These are phyloP conservation scores for Artibeus jamaicensis DNA, from an alignment of 2,797 vertebrate species.

Conservation along the genomic window DNA sequence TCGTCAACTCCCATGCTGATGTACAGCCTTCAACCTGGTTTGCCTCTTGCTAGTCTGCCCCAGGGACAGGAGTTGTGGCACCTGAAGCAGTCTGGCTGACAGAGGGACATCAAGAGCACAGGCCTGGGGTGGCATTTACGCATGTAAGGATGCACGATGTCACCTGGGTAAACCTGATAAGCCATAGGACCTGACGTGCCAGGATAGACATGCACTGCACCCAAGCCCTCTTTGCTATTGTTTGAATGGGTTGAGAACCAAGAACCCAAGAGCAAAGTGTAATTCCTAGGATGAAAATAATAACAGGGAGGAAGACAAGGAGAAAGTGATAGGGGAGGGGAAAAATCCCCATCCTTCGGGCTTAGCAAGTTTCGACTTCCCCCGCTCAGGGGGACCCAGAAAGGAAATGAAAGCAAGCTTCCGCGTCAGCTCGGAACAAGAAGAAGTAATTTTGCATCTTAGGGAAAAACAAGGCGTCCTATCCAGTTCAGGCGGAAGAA, in stretches of 20 bases:
- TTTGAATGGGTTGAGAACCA: rapidly evolving
- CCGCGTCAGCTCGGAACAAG: background rate
- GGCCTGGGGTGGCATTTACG: rapidly evolving
- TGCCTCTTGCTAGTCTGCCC: background rate
- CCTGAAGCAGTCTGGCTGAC: background rate
- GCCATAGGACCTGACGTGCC: no score
- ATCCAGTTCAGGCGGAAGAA: no score
- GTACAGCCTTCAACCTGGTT: background rate
- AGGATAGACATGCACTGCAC: rapidly evolving
- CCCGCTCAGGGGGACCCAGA: background rate
- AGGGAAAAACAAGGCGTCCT: background rate
- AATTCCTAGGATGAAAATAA: background rate
- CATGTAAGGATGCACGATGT: rapidly evolving
- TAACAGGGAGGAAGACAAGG: rapidly evolving
- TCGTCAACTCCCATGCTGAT: rapidly evolving
- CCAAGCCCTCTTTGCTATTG: rapidly evolving
- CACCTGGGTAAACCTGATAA: no score
- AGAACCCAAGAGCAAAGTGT: background rate
- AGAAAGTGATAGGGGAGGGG: background rate
- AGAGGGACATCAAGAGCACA: no score
- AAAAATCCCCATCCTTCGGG: no score
- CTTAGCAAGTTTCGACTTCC: background rate
- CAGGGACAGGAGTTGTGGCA: rapidly evolving
- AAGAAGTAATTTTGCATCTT: no score
- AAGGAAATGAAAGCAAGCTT: background rate